phyloP scores from a whole-genome alignment of 1,140 invertebrate genomes.

The Eufriesea mexicana region DNA sequence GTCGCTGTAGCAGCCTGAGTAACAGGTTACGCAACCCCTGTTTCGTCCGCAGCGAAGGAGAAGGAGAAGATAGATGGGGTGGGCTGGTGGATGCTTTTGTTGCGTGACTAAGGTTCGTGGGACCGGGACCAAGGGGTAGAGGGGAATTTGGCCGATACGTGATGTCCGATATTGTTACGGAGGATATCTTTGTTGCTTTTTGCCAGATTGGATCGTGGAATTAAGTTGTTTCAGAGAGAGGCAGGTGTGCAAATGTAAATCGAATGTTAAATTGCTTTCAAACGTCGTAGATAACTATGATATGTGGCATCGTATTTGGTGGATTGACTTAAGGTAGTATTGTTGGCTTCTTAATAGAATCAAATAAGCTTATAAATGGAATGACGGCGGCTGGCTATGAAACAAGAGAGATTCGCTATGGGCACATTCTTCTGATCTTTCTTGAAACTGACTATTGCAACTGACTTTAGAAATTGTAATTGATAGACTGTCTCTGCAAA shows the following conservation, averaged over 20 bases:
- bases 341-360: no score
- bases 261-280: no score
- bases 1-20: background rate
- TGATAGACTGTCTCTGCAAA: no score
- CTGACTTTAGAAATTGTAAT: no score
- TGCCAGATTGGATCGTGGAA: background rate
- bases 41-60: background rate
- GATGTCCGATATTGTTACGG: background rate
- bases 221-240: background rate
- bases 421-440: no score
- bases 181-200: background rate
- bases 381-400: no score
- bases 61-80: background rate
- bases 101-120: slow-evolving; percentile 4
- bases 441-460: no score
- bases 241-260: background rate
- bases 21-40: slow-evolving; percentile 26
- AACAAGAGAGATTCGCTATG: no score
- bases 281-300: no score
- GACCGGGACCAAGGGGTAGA: background rate
- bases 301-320: no score
- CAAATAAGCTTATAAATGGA: no score
- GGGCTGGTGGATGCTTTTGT: background rate
- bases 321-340: no score
- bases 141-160: background rate